Base-by-base conservation (phyloP, 2,113 vertebrate genomes). In the Brachypodius melanocephalos region DNA sequence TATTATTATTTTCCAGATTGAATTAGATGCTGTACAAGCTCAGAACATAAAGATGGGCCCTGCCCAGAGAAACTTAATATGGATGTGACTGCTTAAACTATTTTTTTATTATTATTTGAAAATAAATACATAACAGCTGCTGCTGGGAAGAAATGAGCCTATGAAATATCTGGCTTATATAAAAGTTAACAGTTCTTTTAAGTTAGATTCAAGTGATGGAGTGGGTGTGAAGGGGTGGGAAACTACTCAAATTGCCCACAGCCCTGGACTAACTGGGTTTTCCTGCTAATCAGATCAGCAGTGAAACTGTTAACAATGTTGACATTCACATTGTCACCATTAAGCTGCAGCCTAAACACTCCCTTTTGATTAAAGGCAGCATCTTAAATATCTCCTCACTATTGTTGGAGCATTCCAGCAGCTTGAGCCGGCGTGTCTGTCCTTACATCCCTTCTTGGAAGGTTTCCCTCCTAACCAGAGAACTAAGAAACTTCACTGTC, bases 51-150 rank as follows among this genome's bases (percentile, higher is more conserved):
- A 91, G 89, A 89, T 9, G 18, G 46, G 63, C 55, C 78, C 67
- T 89, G 81, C 84, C 91, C 81, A 91, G 79, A 89, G 86, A 69
- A 96, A 63, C 28, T 86, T 93, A 67, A 90, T 91, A 83, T 78
- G 91, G n/a, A 95, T 96, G 61, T 77, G 85, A 83, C 71, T 90
- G 89, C 67, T 89, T 95, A 85, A 91, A 72, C 46, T 51, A 5
- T 57, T 81, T 59, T 85, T 66, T 46, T 36, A 9, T 85, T 67
- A 58, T 92, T 80, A 75, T 89, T 88, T 88, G 78, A 96, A 96
- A 94, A 79, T 78, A 96, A 97, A 96, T 95, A 83, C 9, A 3
- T 83, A 96, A 81, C 91, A 95, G 85, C 95, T 96, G 94, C 81
- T 88, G 46, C 85, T 36, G 71, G 59, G 73, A 89, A 68, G 69